Conservation (phyloP, 2,888 invertebrate species). For the Congeria kusceri region DNA sequence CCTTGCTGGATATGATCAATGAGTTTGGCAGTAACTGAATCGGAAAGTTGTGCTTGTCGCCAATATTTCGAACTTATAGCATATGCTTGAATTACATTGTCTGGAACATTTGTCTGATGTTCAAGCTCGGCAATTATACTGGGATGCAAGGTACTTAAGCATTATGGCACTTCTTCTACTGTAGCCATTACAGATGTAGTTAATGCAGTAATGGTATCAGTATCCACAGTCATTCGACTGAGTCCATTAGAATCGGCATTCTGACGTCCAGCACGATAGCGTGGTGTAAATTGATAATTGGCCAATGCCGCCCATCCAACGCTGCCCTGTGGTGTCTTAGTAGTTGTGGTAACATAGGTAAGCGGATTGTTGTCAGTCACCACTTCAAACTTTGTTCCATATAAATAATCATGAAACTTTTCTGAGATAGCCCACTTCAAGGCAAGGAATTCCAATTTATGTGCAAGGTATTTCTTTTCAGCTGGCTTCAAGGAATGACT, state of each 20-base stretch:
- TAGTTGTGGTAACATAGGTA: constrained; percentile 10
- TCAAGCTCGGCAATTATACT: background rate
- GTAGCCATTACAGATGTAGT: constrained; percentile 2
- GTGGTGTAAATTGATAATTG: constrained; percentile 11
- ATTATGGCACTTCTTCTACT: constrained; percentile 1
- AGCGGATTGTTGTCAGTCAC: constrained; percentile 15
- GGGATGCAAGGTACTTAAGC: background rate
- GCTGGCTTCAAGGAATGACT: constrained; percentile 6
- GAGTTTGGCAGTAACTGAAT: background rate
- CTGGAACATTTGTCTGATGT: background rate
- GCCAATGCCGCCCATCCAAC: constrained; percentile 12
- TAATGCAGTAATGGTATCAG: constrained; percentile 8
- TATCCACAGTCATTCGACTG: background rate
- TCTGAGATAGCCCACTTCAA: constrained; percentile 14
- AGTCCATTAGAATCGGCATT: constrained; percentile 15
- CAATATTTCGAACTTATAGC: constrained; percentile 13
- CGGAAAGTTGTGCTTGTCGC: constrained; percentile 4
- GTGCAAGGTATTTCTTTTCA: constrained; percentile 8
- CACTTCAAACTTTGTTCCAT: constrained; percentile 14
- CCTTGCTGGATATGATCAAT: constrained; percentile 7
- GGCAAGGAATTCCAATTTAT: constrained; percentile 8
- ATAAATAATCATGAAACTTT: constrained; percentile 18
- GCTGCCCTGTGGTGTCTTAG: constrained; percentile 18
- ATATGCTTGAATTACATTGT: background rate
- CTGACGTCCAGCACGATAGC: background rate